Evolutionary conservation across 2,797 vertebrate species (phyloP).

Genomic region (Falco biarmicus): DNA sequence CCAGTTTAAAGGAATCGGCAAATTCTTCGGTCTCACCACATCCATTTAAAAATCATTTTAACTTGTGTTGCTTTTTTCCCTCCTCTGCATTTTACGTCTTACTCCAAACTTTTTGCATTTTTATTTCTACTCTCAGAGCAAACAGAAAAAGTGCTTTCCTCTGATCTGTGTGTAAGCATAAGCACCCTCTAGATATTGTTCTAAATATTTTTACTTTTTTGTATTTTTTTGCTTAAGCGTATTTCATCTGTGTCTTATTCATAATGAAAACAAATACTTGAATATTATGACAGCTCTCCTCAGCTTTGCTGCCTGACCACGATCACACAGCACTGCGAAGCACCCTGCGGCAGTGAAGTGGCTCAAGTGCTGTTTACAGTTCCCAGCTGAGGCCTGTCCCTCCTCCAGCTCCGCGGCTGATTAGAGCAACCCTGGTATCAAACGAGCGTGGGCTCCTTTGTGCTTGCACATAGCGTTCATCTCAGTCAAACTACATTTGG

Average conservation of each 20-base stretch:
- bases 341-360: not conserved
- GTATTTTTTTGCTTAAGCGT: not conserved
- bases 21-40: not conserved
- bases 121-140: not conserved
- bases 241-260: not conserved
- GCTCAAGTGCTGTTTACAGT: too few species aligned
- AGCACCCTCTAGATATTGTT: not conserved
- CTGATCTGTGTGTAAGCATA: not conserved
- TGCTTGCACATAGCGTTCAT: not conserved
- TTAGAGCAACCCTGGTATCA: not conserved
- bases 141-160: not conserved
- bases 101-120: not conserved
- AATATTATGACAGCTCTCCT: not conserved
- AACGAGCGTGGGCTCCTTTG: not conserved
- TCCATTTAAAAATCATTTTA: not conserved
- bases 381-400: too few species aligned
- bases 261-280: constrained; percentile 6
- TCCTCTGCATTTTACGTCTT: not conserved
- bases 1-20: not conserved
- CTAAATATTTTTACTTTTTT: not conserved
- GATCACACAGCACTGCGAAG: not conserved
- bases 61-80: accelerated
- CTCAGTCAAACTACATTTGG: not conserved
- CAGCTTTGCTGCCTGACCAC: not conserved
- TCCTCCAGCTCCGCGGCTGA: not conserved